These are phyloP conservation scores for Geotria australis DNA, from an alignment of 2,797 vertebrate species.

Conservation along the genomic window DNA sequence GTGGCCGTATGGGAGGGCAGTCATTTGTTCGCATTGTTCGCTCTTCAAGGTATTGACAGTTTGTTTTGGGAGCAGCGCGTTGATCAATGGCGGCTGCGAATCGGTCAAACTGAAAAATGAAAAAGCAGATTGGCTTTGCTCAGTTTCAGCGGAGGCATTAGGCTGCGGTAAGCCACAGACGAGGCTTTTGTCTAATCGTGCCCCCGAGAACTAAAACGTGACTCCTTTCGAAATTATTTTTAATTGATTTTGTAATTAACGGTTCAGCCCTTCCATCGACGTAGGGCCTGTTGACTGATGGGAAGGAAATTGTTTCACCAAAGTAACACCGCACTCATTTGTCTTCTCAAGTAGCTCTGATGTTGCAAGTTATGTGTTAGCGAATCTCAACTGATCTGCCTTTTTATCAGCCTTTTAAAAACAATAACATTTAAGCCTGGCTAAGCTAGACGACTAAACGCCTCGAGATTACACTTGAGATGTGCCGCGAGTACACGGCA, in stretches of 20 bases:
- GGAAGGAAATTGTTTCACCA: slow-evolving; percentile 26
- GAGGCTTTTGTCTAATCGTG: slow-evolving; percentile 29
- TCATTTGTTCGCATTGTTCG: slow-evolving; percentile 80
- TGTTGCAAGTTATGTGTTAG: not conserved
- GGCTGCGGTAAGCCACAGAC: slow-evolving; percentile 3
- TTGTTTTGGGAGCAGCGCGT: slow-evolving; percentile 72
- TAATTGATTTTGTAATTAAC: slow-evolving; percentile 77
- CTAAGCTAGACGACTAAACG: not conserved
- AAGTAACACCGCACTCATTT: slow-evolving; percentile 28
- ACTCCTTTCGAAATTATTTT: slow-evolving; percentile 49
- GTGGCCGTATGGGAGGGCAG: slow-evolving; percentile 42
- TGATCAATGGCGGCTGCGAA: slow-evolving; percentile 65
- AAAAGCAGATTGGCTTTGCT: slow-evolving; percentile 49
- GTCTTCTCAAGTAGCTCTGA: slow-evolving; percentile 5
- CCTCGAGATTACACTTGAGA: not conserved
- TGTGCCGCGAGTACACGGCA: not conserved
- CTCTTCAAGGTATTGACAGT: slow-evolving; percentile 69
- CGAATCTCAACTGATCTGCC: not conserved
- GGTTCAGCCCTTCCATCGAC: slow-evolving; percentile 40
- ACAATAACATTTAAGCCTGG: not conserved
- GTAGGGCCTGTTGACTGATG: slow-evolving; percentile 17
- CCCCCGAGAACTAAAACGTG: slow-evolving; percentile 27
- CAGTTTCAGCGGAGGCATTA: slow-evolving; percentile 37
- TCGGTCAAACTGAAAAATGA: slow-evolving; percentile 67
- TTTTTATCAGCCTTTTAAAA: not conserved